Evolutionary conservation across 2,888 invertebrate genomes (phyloP), one percentile per base, ranked within the genome.

Genomic region (Trachelus troglodyta): DNA sequence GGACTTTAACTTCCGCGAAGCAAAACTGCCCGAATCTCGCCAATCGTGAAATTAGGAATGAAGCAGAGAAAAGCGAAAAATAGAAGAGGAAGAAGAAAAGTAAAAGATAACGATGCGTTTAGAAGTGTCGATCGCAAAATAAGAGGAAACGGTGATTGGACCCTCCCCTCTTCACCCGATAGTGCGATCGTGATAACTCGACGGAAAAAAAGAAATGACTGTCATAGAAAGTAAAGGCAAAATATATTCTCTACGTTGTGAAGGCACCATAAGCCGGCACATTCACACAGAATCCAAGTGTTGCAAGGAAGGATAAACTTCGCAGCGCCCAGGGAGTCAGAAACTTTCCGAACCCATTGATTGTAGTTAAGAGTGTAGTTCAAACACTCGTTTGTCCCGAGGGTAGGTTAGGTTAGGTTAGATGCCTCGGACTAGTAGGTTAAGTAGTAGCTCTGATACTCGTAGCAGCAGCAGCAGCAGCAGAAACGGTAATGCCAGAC

Each of bases 341-440:
- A 77, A 77, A 77, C 75, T 77, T 77, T 75, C 4, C 69, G 75
- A 75, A 75, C 75, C 77, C 75, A 77, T 77, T 77, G 77, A 77
- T 77, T 77, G 75, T 75, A 77, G 75, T 75, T 77, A 75, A 77
- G 75, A 77, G 77, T 77, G 77, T 77, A 77, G 77, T 74, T 77
- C 77, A 77, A 77, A 77, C 77, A 77, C 77, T 77, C 77, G 77
- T 77, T 77, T 77, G 75, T 77, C 77, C 77, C 77, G 77, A 31
- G 75, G 75, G 75, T 30, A 71, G 40, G 40, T 56, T 56, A 40
- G 40, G 15, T 40, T 37, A 40, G 40, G 40, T 40, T 23, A 56
- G 40, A 2, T 56, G 40, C 9, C 40, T 23, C 23, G 23, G 23
- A 56, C 23, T 23, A 56, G 40, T 56, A 56, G 40, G 40, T 56